Conservation (phyloP, 2,888 invertebrate genomes). For the Sicus ferrugineus region DNA sequence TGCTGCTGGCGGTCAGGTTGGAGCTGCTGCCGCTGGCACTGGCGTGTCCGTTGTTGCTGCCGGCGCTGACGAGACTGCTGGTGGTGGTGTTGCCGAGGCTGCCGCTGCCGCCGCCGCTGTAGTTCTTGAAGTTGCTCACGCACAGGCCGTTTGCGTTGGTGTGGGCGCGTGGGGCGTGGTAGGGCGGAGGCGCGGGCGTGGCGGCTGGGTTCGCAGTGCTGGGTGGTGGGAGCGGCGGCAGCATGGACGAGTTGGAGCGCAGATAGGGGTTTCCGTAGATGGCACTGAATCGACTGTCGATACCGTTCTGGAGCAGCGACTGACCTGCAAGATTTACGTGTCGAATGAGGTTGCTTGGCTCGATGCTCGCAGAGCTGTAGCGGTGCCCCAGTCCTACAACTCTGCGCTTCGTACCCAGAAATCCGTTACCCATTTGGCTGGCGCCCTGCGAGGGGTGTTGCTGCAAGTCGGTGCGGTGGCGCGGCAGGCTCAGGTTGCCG, state of each 20-base stretch:
- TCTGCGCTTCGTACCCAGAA: conserved; percentile 1
- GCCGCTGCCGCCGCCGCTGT: conserved; percentile 67
- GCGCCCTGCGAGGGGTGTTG: conserved; percentile 39
- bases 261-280: conserved; percentile 90
- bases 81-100: conserved; percentile 63
- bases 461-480: conserved; percentile 60
- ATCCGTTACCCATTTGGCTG: conserved; percentile 51
- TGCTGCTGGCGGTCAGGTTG: conserved; percentile 60
- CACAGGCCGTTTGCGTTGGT: conserved; percentile 52
- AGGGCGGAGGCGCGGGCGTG: conserved; percentile 83
- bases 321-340: conserved; percentile 51
- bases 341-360: not conserved
- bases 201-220: conserved; percentile 79
- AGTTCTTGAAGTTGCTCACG: conserved; percentile 41
- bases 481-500: conserved; percentile 58
- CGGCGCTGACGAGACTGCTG: conserved; percentile 38
- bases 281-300: conserved; percentile 76
- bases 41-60: conserved; percentile 66
- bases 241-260: conserved; percentile 70
- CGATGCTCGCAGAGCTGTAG: not conserved
- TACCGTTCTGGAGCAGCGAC: conserved; percentile 63
- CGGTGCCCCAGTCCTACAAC: too few relatives aligned
- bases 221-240: conserved; percentile 68
- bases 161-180: conserved; percentile 65
- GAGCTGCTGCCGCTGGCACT: conserved; percentile 70